Base-by-base conservation (phyloP, 2,113 vertebrate species). In the Heptranchias perlo region DNA sequence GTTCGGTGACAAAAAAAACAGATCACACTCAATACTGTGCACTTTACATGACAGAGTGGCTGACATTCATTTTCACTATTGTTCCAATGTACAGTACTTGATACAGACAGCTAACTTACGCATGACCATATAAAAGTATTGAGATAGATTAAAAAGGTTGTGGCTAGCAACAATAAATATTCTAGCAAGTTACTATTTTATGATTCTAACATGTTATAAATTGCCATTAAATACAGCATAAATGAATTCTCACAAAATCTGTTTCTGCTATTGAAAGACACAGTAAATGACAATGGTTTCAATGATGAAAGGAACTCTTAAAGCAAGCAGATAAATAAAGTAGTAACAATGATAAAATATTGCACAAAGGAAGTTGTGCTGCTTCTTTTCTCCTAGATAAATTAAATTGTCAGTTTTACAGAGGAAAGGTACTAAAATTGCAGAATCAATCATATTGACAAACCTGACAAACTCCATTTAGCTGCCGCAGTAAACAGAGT, bases 391-490 rank as follows among this genome's bases (percentile, higher is more conserved):
- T 96, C 94, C 96, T 96, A 89, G 97, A 97, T 97, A 98, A 97
- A 97, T 97, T 97, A 97, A 97, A 98, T 97, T 96, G 97, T 98
- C 97, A 97, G 96, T 97, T 97, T 97, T 96, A 97, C 97, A 97
- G 96, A 97, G 97, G 97, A 97, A 97, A 97, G 97, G 96, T 96
- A 97, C 96, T 96, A 97, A 97, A 98, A 98, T 97, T 98, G 98
- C 96, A 97, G 97, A 98, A 98, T 98, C 98, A 98, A 98, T 98
- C 98, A 97, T 97, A 98, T 98, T 98, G 98, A 99, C 99, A 98
- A 98, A 99, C 99, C 99, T 99, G 98, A 98, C 98, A 98, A 98
- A 98, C 98, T 99, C 99, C 98, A 99, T 99, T 98, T 98, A 99
- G 98, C 98, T 98, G 98, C 98, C 98, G 98, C 98, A 97, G 97